Evolutionary conservation across 1,140 invertebrate species (phyloP).

Genomic region (Episyrphus balteatus): DNA sequence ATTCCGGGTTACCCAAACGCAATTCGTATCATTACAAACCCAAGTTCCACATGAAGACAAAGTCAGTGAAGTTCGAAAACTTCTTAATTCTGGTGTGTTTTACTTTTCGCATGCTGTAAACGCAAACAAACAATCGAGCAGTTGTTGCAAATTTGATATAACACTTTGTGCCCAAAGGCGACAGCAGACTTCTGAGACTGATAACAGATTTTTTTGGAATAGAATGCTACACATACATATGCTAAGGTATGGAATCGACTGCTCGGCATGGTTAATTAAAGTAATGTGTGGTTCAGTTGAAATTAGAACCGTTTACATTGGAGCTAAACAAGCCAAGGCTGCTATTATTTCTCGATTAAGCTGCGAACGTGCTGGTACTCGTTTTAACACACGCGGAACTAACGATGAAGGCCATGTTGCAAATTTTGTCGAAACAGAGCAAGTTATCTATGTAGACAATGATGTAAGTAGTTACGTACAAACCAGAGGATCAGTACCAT

Average conservation of each 20-base stretch:
- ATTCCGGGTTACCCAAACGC: conserved; percentile 84
- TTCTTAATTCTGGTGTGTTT: conserved; percentile 92
- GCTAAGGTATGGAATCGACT: conserved; percentile 79
- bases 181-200: conserved; percentile 63
- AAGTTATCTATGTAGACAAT: conserved; percentile 84
- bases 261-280: conserved; percentile 79
- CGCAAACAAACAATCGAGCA: conserved; percentile 36
- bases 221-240: conserved; percentile 87
- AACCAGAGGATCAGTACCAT: conserved; percentile 90
- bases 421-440: conserved; percentile 99
- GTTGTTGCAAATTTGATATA: conserved; percentile 57
- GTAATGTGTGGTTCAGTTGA: conserved; percentile 93
- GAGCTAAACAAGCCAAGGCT: conserved; percentile 82
- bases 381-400: conserved; percentile 95
- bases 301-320: conserved; percentile 91
- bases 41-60: conserved; percentile 63
- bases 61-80: conserved; percentile 70
- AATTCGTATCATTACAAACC: conserved; percentile 73
- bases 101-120: conserved; percentile 73
- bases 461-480: conserved; percentile 73
- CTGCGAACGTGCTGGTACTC: conserved; percentile 90
- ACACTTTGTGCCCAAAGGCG: conserved; percentile 86
- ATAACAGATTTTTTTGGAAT: conserved; percentile 97
- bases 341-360: conserved; percentile 91
- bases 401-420: conserved; percentile 99